Evolutionary conservation across 1,140 invertebrate species (phyloP).

Genomic region (Drosophila kepulauana): DNA sequence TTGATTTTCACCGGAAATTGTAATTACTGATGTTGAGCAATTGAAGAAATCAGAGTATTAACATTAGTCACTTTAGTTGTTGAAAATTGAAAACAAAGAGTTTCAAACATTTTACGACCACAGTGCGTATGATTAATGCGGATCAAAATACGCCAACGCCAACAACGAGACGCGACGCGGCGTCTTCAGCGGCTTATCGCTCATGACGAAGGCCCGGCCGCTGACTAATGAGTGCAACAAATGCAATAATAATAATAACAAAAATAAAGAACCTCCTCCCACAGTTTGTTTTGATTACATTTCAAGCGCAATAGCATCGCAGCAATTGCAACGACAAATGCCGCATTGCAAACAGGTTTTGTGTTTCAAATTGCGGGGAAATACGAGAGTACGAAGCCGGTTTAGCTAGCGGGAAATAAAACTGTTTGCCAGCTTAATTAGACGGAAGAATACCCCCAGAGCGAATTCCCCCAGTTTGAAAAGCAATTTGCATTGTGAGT

Average conservation of each 20-base stretch:
- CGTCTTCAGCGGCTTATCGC: conserved; percentile 18
- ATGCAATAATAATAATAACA: conserved; percentile 8
- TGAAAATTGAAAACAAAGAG: conserved; percentile 8
- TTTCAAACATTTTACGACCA: background rate
- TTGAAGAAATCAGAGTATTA: background rate
- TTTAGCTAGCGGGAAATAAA: conserved; percentile 26
- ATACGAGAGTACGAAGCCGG: conserved; percentile 41
- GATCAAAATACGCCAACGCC: background rate
- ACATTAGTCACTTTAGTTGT: conserved; percentile 6
- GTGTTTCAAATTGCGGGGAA: conserved; percentile 40
- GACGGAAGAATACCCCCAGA: background rate
- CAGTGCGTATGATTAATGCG: conserved; percentile 34
- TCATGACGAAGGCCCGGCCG: background rate
- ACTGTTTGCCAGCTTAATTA: conserved; percentile 16
- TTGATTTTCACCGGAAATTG: conserved; percentile 30
- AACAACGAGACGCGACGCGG: background rate
- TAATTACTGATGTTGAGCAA: conserved; percentile 16
- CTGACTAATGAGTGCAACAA: conserved; percentile 9
- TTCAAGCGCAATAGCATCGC: background rate
- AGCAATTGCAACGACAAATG: conserved; percentile 19
- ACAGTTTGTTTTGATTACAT: conserved; percentile 3
- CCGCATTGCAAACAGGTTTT: conserved; percentile 38
- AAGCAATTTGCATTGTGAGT: conserved; percentile 1
- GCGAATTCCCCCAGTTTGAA: background rate
- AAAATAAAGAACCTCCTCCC: background rate